Base-by-base conservation (phyloP, 2,113 vertebrate genomes). In the Rynchops niger region DNA sequence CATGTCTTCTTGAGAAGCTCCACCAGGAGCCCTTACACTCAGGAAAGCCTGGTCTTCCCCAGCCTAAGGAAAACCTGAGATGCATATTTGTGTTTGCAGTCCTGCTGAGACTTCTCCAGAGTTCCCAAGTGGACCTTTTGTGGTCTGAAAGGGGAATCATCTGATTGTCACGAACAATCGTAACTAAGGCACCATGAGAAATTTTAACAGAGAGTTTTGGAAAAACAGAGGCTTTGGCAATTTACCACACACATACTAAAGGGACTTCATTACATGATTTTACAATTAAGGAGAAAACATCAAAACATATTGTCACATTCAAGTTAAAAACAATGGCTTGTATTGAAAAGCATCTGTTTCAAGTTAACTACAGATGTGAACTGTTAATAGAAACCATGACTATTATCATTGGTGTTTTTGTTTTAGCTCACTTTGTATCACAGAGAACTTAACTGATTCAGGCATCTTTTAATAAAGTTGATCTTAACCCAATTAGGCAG, bases 201-300 rank as follows among this genome's bases (percentile, higher is more conserved):
- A 95, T 91, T 86, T 90, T 93, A 95, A 67, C 82, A 78, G 85
- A 93, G 78, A 70, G 59, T 86, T 96, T 91, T 84, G 61, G 79
- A 95, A 97, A 96, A 95, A 92, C 93, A 97, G 90, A 86, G 87
- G 55, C 67, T 96, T 97, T 95, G 90, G 95, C 95, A 97, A 90
- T 97, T 97, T 97, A 92, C 95, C 97, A 95, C 96, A 97, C 96
- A 97, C 91, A 91, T 49, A 82, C 93, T 96, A 77, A 90, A 96
- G 92, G 69, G 95, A 77, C 94, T 96, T 93, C 81, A 87, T 98
- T 97, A 97, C 96, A 98, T 97, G 94, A 97, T 97, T 97, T 97
- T 98, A 97, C 88, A 97, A 97, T 98, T 98, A 97, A 96, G 94
- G 93, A 95, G 87, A 97, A 98, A 98, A 97, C 96, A 97, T 98